phyloP scores from a whole-genome alignment of 2,888 invertebrate genomes.

The Petrolisthes cinctipes region DNA sequence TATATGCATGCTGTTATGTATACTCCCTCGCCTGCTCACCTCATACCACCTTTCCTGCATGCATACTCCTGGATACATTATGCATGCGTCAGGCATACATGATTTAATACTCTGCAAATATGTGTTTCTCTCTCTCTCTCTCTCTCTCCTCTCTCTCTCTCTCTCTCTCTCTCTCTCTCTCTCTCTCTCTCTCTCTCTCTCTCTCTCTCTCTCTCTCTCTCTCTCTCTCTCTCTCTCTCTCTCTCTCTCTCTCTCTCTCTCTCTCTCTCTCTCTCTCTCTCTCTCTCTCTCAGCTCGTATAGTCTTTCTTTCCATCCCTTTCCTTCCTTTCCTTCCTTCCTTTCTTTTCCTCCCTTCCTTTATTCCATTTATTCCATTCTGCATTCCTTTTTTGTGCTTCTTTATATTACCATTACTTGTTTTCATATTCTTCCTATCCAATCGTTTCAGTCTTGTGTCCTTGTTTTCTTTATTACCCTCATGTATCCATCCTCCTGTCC shows the following conservation, averaged over 20 bases:
- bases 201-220: neutral
- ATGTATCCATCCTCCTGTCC: too few species aligned
- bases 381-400: neutral
- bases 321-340: neutral
- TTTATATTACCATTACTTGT: neutral
- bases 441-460: too few species aligned
- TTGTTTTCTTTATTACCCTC: too few species aligned
- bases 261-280: constrained; percentile 10
- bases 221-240: neutral
- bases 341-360: neutral
- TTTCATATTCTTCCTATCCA: too few species aligned
- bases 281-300: neutral
- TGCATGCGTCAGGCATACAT: neutral
- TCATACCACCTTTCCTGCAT: too few species aligned
- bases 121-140: neutral
- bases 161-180: neutral
- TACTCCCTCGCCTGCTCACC: too few species aligned
- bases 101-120: neutral
- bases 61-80: too few species aligned
- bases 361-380: neutral
- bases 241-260: neutral
- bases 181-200: neutral
- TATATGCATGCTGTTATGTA: too few species aligned
- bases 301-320: neutral
- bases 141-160: neutral